Percentiles rank a stretch among this genome's conserved stretches.
Evolutionary conservation across 2,113 vertebrate species (phyloP).

Genomic region (Xenopus laevis): DNA sequence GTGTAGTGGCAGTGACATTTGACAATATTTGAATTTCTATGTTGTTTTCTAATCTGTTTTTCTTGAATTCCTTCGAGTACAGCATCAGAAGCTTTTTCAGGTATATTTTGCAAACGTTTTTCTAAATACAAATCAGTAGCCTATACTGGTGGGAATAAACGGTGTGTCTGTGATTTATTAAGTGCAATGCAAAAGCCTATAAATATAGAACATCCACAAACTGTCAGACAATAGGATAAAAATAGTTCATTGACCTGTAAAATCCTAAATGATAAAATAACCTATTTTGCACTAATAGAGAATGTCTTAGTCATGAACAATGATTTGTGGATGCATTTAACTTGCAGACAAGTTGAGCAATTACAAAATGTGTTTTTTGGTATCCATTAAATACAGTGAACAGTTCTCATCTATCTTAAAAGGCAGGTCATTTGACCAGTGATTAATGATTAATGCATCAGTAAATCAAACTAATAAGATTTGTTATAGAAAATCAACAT

Average conservation of each 20-base stretch:
- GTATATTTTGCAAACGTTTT: conserved; percentile 18
- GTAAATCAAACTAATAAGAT: conserved; percentile 1
- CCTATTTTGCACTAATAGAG: neutral
- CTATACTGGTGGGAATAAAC: conserved; percentile 12
- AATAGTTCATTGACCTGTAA: conserved; percentile 19
- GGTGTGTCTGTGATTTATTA: conserved; percentile 13
- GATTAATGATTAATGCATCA: conserved; percentile 20
- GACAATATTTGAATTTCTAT: neutral
- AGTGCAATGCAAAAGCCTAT: conserved; percentile 5
- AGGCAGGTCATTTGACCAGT: conserved; percentile 7
- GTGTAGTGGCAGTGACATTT: conserved; percentile 13
- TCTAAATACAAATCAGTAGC: conserved; percentile 9
- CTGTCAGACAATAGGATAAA: conserved; percentile 15
- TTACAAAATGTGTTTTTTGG: conserved; percentile 12
- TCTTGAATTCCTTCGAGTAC: conserved; percentile 4
- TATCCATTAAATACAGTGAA: conserved; percentile 21
- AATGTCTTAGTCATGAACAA: conserved; percentile 14
- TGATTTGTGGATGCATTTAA: conserved; percentile 29
- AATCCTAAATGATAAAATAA: conserved; percentile 15
- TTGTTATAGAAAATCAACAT: no score
- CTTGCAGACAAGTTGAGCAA: conserved; percentile 27
- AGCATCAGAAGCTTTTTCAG: conserved; percentile 12
- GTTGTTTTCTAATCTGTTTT: conserved; percentile 10
- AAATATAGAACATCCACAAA: conserved; percentile 7
- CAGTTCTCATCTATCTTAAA: conserved; percentile 25